A percentile compares a stretch with the other conserved stretches of the same genome.
These are phyloP conservation scores for Pterocles burchelli DNA, from an alignment of 2,113 vertebrate species.

Conservation along the genomic window DNA sequence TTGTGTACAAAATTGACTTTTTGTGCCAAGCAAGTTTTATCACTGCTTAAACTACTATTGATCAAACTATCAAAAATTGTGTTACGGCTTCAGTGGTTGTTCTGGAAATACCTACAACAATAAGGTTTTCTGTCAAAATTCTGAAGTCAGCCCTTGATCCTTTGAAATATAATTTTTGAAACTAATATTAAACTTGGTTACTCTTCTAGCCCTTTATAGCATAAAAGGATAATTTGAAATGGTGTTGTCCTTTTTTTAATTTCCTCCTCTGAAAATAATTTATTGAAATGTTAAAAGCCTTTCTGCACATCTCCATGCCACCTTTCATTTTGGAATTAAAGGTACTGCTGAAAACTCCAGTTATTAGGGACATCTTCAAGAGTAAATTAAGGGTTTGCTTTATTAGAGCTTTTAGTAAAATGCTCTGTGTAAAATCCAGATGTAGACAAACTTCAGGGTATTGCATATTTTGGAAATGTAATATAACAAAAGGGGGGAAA, in stretches of 20 bases:
- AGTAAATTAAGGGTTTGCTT: neutral
- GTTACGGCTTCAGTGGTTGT: constrained; percentile 24
- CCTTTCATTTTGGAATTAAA: neutral
- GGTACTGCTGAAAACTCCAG: neutral
- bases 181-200: neutral
- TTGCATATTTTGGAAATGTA: neutral
- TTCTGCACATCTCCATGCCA: neutral
- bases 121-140: constrained; percentile 42
- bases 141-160: constrained; percentile 31
- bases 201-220: neutral
- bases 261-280: neutral
- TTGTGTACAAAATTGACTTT: constrained; percentile 61
- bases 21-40: constrained; percentile 69
- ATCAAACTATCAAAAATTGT: constrained; percentile 65
- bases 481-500: neutral
- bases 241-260: neutral
- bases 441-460: neutral
- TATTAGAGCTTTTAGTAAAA: neutral
- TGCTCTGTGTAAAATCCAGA: neutral
- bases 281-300: neutral
- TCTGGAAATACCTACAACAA: constrained; percentile 46
- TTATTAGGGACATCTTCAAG: neutral
- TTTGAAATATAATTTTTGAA: neutral
- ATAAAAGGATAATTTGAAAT: neutral
- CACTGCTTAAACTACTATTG: constrained; percentile 70